Conservation (phyloP, 30 jellyfish, hydroid and myxozoan genomes). For the Rhopilema esculentum region DNA sequence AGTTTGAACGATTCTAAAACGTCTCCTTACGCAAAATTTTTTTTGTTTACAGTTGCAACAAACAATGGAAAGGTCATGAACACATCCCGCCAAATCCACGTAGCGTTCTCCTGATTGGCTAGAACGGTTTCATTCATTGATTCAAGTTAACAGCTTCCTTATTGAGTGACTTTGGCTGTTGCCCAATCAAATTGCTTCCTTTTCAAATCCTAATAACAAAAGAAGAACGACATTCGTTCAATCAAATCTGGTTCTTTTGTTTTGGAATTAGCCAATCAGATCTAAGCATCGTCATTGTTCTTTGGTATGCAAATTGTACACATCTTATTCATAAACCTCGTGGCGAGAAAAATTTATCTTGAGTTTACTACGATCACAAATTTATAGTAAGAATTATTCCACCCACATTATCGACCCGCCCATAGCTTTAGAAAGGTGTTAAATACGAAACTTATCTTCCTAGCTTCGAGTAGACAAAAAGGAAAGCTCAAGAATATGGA, state of each 20-base stretch:
- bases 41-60: conserved; percentile 49
- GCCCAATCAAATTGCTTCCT: conserved; percentile 33
- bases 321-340: conserved; percentile 78
- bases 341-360: conserved; percentile 62
- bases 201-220: conserved; percentile 11
- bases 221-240: neutral
- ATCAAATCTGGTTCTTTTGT: conserved; percentile 14
- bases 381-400: conserved; percentile 27
- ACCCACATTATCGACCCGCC: conserved; percentile 43
- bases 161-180: conserved; percentile 1
- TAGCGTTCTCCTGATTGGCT: conserved; percentile 53
- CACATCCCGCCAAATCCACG: conserved; percentile 81
- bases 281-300: conserved; percentile 27
- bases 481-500: conserved; percentile 25
- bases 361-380: conserved; percentile 61
- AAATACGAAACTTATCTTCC: neutral
- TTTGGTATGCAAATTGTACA: conserved; percentile 59
- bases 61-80: conserved; percentile 53
- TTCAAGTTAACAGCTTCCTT: conserved; percentile 53
- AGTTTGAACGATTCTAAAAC: neutral
- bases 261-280: conserved; percentile 52
- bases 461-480: neutral
- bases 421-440: neutral
- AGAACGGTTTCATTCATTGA: conserved; percentile 53
- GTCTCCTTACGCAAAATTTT: conserved; percentile 7